Conservation (phyloP, 2,797 vertebrate genomes). For the Eulemur rubriventer region DNA sequence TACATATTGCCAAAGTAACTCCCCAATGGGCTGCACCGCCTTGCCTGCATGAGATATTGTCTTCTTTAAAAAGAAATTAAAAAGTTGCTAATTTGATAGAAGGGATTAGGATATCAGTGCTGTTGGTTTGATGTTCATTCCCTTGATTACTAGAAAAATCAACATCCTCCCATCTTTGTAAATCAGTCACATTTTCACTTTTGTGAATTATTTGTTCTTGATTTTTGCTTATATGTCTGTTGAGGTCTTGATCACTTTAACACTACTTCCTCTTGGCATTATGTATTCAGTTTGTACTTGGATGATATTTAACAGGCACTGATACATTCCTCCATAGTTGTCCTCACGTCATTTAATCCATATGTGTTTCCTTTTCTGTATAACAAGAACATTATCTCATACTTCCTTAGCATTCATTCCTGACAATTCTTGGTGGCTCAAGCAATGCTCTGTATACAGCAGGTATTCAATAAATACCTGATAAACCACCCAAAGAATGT, state of each 20-base stretch:
- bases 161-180: not conserved
- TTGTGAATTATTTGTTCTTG: not conserved
- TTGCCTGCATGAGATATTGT: not conserved
- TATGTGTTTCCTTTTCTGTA: not conserved
- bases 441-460: not conserved
- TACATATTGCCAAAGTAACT: conserved; percentile 46
- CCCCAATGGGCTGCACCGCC: not conserved
- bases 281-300: not conserved
- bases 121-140: not conserved
- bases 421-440: not conserved
- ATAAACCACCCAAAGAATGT: not conserved
- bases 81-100: not conserved
- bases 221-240: not conserved
- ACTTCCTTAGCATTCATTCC: not conserved
- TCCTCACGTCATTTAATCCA: not conserved
- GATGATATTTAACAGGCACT: not conserved
- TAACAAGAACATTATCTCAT: not conserved
- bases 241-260: not conserved
- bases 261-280: not conserved
- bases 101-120: not conserved
- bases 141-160: not conserved
- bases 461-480: not conserved
- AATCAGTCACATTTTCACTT: not conserved
- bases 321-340: not conserved
- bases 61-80: conserved; percentile 4